Base-by-base conservation (phyloP, 1,140 invertebrate species). In the Dolichoris vasculosae region DNA sequence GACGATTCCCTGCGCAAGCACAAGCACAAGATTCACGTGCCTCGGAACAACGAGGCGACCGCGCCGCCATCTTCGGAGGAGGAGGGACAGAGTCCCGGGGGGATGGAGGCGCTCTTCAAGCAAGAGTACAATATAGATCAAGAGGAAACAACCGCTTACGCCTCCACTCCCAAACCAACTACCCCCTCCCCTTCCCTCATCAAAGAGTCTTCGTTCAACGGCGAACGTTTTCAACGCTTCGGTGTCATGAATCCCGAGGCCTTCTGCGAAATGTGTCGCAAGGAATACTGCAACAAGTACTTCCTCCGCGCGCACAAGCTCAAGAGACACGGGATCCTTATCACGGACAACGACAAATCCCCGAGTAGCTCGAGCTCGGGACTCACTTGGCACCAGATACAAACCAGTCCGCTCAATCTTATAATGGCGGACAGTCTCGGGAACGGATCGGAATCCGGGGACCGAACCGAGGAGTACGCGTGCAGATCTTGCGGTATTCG, bases 251-350 rank as follows among this genome's bases (percentile, higher is more conserved):
- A 97, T 91, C 95, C 96, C 3, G 97, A 98, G 88, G 97, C 97
- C 23, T 99, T 98, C 91, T 99, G 98, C 92, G 97, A 98, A 90
- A 95, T 98, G 73, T 99, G 98, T 91, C 97, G 97, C 90, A 99
- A 99, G 91, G 98, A 99, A 93, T 98, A 98, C 91, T 97, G 97
- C 92, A 99, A 99, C 91, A 98, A 98, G 90, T 98, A 98, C 90
- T 99, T 98, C 90, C 92, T 99, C 32, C 95, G 97, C 48, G 98
- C 97, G 30, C 98, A 99, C 91, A 98, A 98, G 88, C 95, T 97
- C 91, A 96, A 97, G 90, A 93, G 96, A n/a, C 97, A 97, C 89
- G 96, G 96, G 0, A 94, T 96, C 26, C 93, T 95, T 35, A 94
- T 96, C 48, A 95, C 95, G 0, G 95, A 95, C 23, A 94, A 94